These are phyloP conservation scores for Caenorhabditis sp. DNA, from an alignment of 2,888 invertebrate genomes.

Conservation along the genomic window DNA sequence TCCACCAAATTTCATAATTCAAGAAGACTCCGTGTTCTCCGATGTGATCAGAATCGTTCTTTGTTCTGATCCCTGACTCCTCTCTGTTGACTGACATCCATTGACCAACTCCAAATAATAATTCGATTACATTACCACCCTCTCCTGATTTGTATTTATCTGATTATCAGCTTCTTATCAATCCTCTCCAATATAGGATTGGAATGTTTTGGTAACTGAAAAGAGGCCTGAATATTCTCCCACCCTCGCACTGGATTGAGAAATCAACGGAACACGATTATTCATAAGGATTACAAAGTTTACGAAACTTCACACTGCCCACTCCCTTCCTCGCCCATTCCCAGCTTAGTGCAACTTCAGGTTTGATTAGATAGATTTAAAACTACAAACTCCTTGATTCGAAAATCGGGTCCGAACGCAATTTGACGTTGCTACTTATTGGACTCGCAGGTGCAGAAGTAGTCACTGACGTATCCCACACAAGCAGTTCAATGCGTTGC, in stretches of 20 bases:
- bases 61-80: neutral
- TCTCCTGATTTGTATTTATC: neutral
- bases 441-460: neutral
- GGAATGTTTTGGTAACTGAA: neutral
- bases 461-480: constrained; percentile 2
- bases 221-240: neutral
- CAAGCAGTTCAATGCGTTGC: too few relatives aligned
- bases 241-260: neutral
- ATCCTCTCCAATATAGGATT: neutral
- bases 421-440: neutral
- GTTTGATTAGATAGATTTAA: too few relatives aligned
- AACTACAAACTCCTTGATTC: neutral
- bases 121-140: constrained; percentile 7
- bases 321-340: neutral
- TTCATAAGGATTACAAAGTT: neutral
- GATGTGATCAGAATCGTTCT: neutral
- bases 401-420: neutral
- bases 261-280: constrained; percentile 8
- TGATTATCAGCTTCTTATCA: neutral
- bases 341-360: too few relatives aligned
- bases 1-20: too few relatives aligned
- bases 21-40: too few relatives aligned
- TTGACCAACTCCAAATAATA: neutral
- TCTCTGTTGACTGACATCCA: neutral
- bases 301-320: neutral